Conservation (phyloP, 2,888 invertebrate species). For the Orthosia incerta region DNA sequence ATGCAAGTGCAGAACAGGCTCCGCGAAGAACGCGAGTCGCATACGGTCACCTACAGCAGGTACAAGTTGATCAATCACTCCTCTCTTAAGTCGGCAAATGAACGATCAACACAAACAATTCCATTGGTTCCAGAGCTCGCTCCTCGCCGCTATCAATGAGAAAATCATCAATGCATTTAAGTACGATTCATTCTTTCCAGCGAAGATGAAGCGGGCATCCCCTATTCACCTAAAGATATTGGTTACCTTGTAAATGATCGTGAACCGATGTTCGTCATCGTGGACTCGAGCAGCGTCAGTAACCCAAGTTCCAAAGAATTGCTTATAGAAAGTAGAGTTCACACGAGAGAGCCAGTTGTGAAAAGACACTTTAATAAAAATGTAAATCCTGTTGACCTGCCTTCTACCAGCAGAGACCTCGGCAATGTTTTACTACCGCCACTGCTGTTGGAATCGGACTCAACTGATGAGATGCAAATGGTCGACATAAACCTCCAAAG, state of each 20-base stretch:
- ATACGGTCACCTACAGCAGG: constrained; percentile 75
- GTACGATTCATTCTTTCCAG: constrained; percentile 77
- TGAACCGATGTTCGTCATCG: constrained; percentile 76
- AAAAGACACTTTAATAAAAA: constrained; percentile 67
- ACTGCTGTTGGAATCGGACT: constrained; percentile 67
- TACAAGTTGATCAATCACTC: constrained; percentile 74
- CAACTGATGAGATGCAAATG: constrained; percentile 75
- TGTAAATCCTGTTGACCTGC: constrained; percentile 67
- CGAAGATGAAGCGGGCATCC: constrained; percentile 74
- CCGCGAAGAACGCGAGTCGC: constrained; percentile 72
- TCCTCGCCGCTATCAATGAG: constrained; percentile 62
- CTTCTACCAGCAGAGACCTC: constrained; percentile 74
- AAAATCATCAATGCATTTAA: constrained; percentile 70
- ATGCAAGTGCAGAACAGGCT: constrained; percentile 76
- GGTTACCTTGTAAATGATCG: constrained; percentile 65
- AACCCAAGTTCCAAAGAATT: constrained; percentile 75
- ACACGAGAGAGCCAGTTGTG: constrained; percentile 58
- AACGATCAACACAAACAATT: constrained; percentile 73
- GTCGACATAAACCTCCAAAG: constrained; percentile 77
- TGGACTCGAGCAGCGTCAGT: constrained; percentile 74
- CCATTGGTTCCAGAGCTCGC: constrained; percentile 75
- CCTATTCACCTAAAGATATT: constrained; percentile 65
- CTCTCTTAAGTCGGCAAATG: constrained; percentile 60
- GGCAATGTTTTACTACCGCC: constrained; percentile 53
- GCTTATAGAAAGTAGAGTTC: constrained; percentile 66